A percentile compares a stretch with the other conserved stretches of the same genome.
phyloP scores from a whole-genome alignment of 2,797 vertebrate species.

The Alectoris magna region DNA sequence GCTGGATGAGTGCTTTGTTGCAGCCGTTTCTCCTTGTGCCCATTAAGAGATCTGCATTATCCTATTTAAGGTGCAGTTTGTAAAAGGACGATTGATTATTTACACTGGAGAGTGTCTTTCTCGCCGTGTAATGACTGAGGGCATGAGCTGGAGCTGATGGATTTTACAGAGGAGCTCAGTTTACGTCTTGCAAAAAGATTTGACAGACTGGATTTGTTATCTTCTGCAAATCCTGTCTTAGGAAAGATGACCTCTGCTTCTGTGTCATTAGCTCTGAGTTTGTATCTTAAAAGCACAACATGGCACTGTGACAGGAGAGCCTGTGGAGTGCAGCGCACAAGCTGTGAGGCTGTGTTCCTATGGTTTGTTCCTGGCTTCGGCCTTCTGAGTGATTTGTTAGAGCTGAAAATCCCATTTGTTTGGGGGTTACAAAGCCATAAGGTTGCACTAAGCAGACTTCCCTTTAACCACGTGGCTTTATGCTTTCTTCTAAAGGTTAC shows the following conservation, averaged over 20 bases:
- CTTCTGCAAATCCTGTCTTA: background rate
- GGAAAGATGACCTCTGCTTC: background rate
- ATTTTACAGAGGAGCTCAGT: background rate
- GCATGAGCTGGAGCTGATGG: background rate
- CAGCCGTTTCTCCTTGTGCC: background rate
- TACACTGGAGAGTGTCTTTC: background rate
- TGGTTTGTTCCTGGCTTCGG: background rate
- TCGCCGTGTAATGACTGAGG: fast-evolving
- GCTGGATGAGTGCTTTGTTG: background rate
- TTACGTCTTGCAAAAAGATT: background rate
- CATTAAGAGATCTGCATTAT: background rate
- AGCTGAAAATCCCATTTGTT: background rate
- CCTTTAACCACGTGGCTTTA: background rate
- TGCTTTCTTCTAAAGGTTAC: background rate
- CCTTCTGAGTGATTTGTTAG: background rate
- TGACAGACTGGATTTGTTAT: background rate
- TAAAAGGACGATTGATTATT: background rate
- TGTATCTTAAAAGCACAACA: background rate
- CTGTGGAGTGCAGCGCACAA: background rate
- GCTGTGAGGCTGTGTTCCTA: background rate
- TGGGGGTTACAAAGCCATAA: background rate
- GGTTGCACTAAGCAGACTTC: background rate
- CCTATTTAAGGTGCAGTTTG: background rate
- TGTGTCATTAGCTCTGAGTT: background rate
- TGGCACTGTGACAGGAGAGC: background rate